Evolutionary conservation across 2,797 vertebrate genomes (phyloP), one percentile per base, ranked within the genome.

Genomic region (Darevskia mixta): DNA sequence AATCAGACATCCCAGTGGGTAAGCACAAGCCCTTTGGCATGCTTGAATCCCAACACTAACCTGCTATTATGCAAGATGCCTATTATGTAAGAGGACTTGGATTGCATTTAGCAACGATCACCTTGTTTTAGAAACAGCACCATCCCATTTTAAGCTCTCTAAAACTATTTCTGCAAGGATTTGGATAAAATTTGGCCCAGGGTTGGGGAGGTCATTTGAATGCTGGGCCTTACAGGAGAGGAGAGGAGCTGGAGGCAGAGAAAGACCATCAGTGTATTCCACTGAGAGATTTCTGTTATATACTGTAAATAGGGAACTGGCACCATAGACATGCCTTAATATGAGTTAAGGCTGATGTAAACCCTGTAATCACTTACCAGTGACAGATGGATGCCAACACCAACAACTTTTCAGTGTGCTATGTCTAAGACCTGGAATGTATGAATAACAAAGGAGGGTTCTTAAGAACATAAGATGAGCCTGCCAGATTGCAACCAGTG

Each of bases 221-320:
- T 11, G 45, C 15, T 86, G 32, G 45, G 90, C 1, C 10, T 86
- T 35, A 35, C 18, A 35, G 45, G 58, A 92, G 5, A 2, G 27
- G 49, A 15, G 78, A 49, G 49, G 49, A 49, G 49, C 72, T 79
- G 7, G 75, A 3, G 41, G 66, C 58, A 86, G 10, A 71, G 64
- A 7, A 83, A 75, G 4, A 58, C 64, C 82, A 20, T 83, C 35
- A 82, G n/a, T 71, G 17, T 17, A 92, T 25, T 83, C 18, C 72
- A 23, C 18, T 91, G 45, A 43, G 27, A 86, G n/a, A 86, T 43
- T 25, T 0, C 25, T 85, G 73, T 43, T 76, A 76, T 43, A 25
- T 25, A 49, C 45, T 49, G 45, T 49, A 49, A 49, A 13, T 49
- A 15, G 49, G 49, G 49, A 55, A 55, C 49, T 55, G 49, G 13